A percentile compares a stretch with the other conserved stretches of the same genome.
Conservation (phyloP, 1,140 invertebrate genomes). For the Orius laevigatus region DNA sequence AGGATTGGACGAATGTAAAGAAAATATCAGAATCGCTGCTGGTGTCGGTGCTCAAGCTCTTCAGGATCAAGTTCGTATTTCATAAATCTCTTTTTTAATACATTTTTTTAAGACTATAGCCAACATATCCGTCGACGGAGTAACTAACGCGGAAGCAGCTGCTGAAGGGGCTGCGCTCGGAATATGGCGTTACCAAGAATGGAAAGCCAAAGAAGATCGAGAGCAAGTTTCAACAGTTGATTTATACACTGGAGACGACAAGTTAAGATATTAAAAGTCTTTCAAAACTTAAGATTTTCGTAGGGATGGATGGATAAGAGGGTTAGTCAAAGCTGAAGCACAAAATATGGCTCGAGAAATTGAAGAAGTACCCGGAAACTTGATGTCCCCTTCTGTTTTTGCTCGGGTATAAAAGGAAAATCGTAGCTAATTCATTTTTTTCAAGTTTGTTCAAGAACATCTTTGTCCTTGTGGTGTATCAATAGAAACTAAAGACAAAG, state of each 20-base stretch:
- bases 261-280: constrained; percentile 25
- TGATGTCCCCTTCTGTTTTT: constrained; percentile 61
- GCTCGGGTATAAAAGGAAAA: constrained; percentile 71
- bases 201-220: constrained; percentile 38
- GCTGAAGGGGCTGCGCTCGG: constrained; percentile 53
- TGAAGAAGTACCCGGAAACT: constrained; percentile 69
- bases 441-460: constrained; percentile 27
- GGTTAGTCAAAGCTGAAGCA: constrained; percentile 53
- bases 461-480: constrained; percentile 19
- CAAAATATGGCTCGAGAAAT: constrained; percentile 70
- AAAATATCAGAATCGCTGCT: constrained; percentile 31
- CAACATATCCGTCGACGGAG: constrained; percentile 47
- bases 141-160: constrained; percentile 52
- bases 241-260: constrained; percentile 30
- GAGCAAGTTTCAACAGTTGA: constrained; percentile 12
- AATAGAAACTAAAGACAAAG: constrained; percentile 26
- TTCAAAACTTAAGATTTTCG: background rate
- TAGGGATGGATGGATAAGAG: constrained; percentile 41
- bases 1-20: constrained; percentile 29
- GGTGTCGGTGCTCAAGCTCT: constrained; percentile 30
- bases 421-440: constrained; percentile 26
- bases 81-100: constrained; percentile 2
- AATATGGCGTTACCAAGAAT: constrained; percentile 47
- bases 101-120: background rate
- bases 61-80: constrained; percentile 24